These are phyloP conservation scores for Etheostoma nigrum DNA, from an alignment of 2,797 vertebrate genomes.

Conservation along the genomic window DNA sequence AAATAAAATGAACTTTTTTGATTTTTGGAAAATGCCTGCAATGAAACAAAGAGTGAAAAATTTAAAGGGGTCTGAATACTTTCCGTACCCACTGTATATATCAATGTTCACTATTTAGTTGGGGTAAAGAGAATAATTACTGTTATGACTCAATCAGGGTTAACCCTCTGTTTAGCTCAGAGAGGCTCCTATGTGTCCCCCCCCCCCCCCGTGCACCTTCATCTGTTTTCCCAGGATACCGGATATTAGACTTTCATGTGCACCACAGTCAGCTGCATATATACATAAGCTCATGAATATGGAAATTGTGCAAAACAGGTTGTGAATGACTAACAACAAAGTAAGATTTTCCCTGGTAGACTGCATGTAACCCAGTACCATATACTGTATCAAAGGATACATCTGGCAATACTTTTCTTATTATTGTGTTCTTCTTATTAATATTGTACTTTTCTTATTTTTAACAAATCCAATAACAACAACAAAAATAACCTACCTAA, in stretches of 20 bases:
- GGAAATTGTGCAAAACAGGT: conserved; percentile 42
- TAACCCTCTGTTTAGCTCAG: conserved; percentile 55
- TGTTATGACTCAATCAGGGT: conserved; percentile 58
- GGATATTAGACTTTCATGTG: conserved; percentile 53
- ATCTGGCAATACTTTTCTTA: neutral
- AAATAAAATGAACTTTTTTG: no score
- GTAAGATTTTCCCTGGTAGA: conserved; percentile 16
- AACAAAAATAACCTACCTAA: neutral
- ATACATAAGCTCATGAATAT: conserved; percentile 51
- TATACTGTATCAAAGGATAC: neutral
- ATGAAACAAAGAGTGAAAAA: no score
- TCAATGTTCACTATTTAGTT: conserved; percentile 55
- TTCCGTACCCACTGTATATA: no score
- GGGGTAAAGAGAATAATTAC: conserved; percentile 71
- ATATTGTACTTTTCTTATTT: neutral
- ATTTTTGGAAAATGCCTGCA: no score
- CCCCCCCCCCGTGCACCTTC: neutral
- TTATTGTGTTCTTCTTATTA: neutral
- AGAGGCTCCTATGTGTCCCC: conserved; percentile 15
- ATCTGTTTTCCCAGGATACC: conserved; percentile 44
- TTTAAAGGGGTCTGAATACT: no score
- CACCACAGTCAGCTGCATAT: conserved; percentile 34
- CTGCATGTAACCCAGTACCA: neutral
- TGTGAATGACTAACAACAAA: conserved; percentile 20
- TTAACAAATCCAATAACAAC: neutral